Base-by-base conservation (phyloP, 2,113 vertebrate species). In the Genyomyrus donnyi region DNA sequence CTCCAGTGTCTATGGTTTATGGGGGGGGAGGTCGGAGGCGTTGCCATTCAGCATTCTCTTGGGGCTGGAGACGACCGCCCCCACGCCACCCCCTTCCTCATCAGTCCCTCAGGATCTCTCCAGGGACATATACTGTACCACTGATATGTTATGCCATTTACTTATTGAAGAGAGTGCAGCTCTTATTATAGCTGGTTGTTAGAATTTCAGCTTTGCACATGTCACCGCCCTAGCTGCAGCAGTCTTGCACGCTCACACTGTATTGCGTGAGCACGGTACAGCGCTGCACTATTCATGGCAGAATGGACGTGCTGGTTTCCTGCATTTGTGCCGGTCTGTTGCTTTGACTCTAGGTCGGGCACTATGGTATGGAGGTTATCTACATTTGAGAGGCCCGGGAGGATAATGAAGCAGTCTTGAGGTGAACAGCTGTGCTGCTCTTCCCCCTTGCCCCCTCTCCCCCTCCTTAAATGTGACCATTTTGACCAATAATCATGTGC, bases 311-410 rank as follows among this genome's bases (percentile, higher is more conserved):
- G 35, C 74, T 85, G 35, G n/a, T 66, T 88, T 88, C 24, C 70
- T 27, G 53, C 86, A 45, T 77, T 83, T 91, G 90, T 88, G 87
- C 90, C 1, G 89, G 88, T 74, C 10, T 89, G 86, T 88, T 91
- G 91, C 1, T 91, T 93, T 93, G 52, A 88, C 83, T 89, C 19
- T 87, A 95, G 94, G 91, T 94, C 90, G 93, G 94, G 90, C 93
- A 95, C 91, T 92, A 93, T 6, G 93, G 95, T 89, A 95, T 92
- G 0, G 93, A 94, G 53, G 93, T 94, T 88, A 94, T 95, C 94
- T 95, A 95, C 92, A 95, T 95, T 85, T 95, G 92, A 96, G 90
- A 66, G 77, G 27, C 88, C 91, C 88, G 66, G 58, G 90, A 85
- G 49, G 90, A 86, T 74, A 85, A 42, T 86, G 88, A 84, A 87